phyloP scores from a whole-genome alignment of 2,888 invertebrate genomes.

The Euclidia mi region DNA sequence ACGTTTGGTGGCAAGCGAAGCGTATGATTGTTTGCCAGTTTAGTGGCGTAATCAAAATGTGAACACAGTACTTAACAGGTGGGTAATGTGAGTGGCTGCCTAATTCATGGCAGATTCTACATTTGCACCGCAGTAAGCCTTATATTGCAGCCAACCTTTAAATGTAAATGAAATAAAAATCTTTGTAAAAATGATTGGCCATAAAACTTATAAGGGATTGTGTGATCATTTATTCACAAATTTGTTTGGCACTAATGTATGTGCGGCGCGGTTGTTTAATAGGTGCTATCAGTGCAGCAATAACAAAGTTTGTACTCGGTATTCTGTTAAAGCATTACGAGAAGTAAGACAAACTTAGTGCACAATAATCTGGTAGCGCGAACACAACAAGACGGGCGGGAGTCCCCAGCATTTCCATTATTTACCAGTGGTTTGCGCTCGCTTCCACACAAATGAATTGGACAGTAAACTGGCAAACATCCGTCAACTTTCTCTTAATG shows the following conservation, averaged over 20 bases:
- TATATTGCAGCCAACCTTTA: too few relatives aligned
- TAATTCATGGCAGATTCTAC: too few relatives aligned
- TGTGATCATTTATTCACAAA: constrained; percentile 5
- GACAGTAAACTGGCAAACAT: constrained; percentile 77
- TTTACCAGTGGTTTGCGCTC: constrained; percentile 74
- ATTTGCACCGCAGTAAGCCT: too few relatives aligned
- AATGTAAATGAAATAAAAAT: neutral
- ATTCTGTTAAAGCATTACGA: constrained; percentile 72
- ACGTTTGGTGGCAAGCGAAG: too few relatives aligned
- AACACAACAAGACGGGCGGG: constrained; percentile 69
- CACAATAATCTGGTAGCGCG: constrained; percentile 75
- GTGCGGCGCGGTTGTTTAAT: constrained; percentile 36
- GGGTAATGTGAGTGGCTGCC: too few relatives aligned
- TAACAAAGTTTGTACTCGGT: constrained; percentile 71
- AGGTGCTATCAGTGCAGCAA: constrained; percentile 51
- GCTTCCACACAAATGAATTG: constrained; percentile 79
- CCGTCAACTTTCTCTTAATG: constrained; percentile 77
- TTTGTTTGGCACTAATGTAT: constrained; percentile 4
- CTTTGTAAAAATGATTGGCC: too few relatives aligned
- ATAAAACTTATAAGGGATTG: neutral
- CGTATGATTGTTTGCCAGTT: too few relatives aligned
- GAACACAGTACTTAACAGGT: too few relatives aligned
- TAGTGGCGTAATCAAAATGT: too few relatives aligned
- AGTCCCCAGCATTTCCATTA: constrained; percentile 73
- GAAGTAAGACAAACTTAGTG: constrained; percentile 77